Conservation (phyloP, 2,888 invertebrate genomes). For the Agrotis puta region DNA sequence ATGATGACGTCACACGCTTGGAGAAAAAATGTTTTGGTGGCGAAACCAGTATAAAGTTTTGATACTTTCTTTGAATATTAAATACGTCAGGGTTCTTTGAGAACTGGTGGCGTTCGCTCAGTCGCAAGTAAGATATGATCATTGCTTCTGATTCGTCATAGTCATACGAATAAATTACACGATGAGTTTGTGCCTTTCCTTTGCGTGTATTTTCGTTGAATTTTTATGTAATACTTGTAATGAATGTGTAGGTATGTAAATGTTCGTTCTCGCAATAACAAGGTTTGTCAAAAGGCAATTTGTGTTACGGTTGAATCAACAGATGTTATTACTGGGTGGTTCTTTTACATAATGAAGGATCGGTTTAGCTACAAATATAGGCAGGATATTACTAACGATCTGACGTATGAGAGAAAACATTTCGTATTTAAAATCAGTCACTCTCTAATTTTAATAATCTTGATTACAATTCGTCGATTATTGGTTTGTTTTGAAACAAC, state of each 20-base stretch:
- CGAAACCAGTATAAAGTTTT: slow-evolving; percentile 45
- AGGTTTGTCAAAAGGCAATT: slow-evolving; percentile 44
- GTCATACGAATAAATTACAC: slow-evolving; percentile 61
- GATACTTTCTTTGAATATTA: slow-evolving; percentile 12
- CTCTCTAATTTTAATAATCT: too few species aligned
- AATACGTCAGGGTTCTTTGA: slow-evolving; percentile 16
- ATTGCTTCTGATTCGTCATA: slow-evolving; percentile 64
- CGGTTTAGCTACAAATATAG: background rate
- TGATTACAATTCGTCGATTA: too few species aligned
- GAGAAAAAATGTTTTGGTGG: slow-evolving; percentile 51
- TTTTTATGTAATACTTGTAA: slow-evolving; percentile 51
- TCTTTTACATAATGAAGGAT: slow-evolving; percentile 21
- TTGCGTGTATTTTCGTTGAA: slow-evolving; percentile 39
- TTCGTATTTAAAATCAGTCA: background rate
- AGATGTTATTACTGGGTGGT: slow-evolving; percentile 25
- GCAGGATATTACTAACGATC: background rate
- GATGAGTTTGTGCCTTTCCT: slow-evolving; percentile 62
- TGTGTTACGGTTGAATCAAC: slow-evolving; percentile 42
- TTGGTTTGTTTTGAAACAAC: too few species aligned
- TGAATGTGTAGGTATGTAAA: slow-evolving; percentile 36
- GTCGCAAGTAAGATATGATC: slow-evolving; percentile 58
- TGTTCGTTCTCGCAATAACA: slow-evolving; percentile 45
- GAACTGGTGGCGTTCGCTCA: slow-evolving; percentile 31
- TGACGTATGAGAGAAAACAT: background rate
- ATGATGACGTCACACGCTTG: slow-evolving; percentile 62